phyloP scores from a whole-genome alignment of 2,113 vertebrate genomes.

The Physeter macrocephalus region DNA sequence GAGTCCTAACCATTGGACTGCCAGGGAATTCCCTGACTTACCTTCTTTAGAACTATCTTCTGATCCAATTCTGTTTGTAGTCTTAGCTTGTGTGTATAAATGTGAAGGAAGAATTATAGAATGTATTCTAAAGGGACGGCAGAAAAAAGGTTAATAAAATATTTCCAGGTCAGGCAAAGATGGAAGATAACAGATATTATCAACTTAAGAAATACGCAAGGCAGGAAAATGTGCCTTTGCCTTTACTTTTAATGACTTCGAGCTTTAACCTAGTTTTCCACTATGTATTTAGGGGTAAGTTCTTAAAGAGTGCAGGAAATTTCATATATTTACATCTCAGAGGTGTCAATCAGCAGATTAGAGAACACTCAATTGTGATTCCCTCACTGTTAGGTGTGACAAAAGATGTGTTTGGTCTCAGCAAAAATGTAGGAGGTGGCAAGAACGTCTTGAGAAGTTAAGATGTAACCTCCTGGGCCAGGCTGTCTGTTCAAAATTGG shows the following conservation, averaged over 20 bases:
- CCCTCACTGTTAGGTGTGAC: neutral
- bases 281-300: neutral
- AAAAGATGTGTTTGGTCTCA: neutral
- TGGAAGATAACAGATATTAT: neutral
- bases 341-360: neutral
- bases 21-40: neutral
- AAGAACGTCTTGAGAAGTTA: neutral
- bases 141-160: neutral
- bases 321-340: neutral
- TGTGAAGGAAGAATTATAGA: neutral
- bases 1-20: too few relatives aligned
- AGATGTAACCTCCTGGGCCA: neutral
- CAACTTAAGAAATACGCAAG: neutral
- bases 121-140: neutral
- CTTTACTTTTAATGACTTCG: neutral
- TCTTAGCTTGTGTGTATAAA: neutral
- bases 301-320: neutral
- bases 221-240: neutral
- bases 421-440: neutral
- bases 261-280: neutral
- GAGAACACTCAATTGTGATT: neutral
- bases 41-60: neutral
- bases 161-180: neutral
- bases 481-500: neutral
- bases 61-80: neutral